Evolutionary conservation across 2,888 invertebrate species (phyloP), one percentile per base, ranked within the genome.

Genomic region (Drosophila mulleri): DNA sequence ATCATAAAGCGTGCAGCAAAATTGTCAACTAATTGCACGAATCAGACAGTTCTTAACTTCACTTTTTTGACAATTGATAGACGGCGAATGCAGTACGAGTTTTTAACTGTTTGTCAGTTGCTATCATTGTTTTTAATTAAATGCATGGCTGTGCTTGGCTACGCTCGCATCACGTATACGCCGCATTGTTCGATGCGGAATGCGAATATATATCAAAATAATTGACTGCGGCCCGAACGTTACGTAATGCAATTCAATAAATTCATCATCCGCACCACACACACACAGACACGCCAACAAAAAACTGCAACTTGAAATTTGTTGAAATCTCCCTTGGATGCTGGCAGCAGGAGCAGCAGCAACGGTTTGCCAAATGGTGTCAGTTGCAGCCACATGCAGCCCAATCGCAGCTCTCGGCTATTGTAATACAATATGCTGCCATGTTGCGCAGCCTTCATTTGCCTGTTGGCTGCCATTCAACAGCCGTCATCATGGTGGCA

Each of bases 401-500:
- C 62, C 20, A 14, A 23, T 9, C 23, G 47, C 39, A 23, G 35
- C 56, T 67, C 73, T 63, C 58, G 65, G 67, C 67, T 58, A 35
- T 72, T 63, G 78, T 77, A 80, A 85, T 80, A 78, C 78, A 82
- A 85, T 86, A 83, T 77, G 75, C 41, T 42, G 61, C 23, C 62
- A 59, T 50, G 54, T 41, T 64, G 41, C 14, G 26, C 37, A 35
- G 54, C 12, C 67, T 48, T 44, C 52, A 61, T 64, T 73, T 60
- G 81, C 67, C 72, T 73, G 71, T 78, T 83, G 83, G 78, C 82
- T 83, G 83, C 75, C 83, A 80, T 75, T 80, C 80, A 80, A 76
- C 80, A 76, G 69, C 71, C 71, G 68, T 71, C 78, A 56, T 12
- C 32, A 47, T 50, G 70, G 74, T 50, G 70, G 77, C 77, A 74